Base-by-base conservation (phyloP, 2,113 vertebrate species). In the Cyanoramphus novaezelandiae region DNA sequence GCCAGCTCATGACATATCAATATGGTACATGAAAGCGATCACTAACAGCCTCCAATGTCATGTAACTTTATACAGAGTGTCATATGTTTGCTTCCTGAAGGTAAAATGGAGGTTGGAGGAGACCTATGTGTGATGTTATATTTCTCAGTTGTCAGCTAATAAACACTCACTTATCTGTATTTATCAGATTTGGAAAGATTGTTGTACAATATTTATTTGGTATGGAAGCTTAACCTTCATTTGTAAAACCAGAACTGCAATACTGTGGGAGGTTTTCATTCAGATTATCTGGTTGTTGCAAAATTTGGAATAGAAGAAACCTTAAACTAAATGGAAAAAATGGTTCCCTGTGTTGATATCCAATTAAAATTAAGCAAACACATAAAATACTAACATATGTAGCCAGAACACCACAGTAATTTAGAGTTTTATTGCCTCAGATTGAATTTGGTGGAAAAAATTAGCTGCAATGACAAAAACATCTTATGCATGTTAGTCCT, bases 311-410 rank as follows among this genome's bases (percentile, higher is more conserved):
- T 60, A 78, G 62, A 64, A 57, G 37, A 84, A 64, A 71, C 8
- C 16, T 86, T 78, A 37, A 86, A 41, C 33, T 64, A 49, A 76
- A 71, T 17, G n/a, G 35, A 87, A 93, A 82, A 81, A 12, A 35
- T 27, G 17, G 11, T 77, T 89, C 11, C 18, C 43, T 79, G 6
- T 68, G 46, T 75, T 83, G 11, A 4, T 78, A 50, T 35, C 16
- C 29, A 92, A 72, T 84, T 84, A 89, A 92, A 92, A 88, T 88
- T 88, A 90, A 85, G 46, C 69, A 89, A 89, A 87, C 35, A 60
- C n/a, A 52, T 39, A 79, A 91, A 76, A n/a, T 76, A 68, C 41
- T 92, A 72, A 60, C 59, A 55, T 31, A 41, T 65, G 63, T 90
- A 69, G 64, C 41, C 64, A 90, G 69, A 92, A 79, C 27, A 82